Conservation (phyloP, 2,888 invertebrate genomes). For the Hesperia comma region DNA sequence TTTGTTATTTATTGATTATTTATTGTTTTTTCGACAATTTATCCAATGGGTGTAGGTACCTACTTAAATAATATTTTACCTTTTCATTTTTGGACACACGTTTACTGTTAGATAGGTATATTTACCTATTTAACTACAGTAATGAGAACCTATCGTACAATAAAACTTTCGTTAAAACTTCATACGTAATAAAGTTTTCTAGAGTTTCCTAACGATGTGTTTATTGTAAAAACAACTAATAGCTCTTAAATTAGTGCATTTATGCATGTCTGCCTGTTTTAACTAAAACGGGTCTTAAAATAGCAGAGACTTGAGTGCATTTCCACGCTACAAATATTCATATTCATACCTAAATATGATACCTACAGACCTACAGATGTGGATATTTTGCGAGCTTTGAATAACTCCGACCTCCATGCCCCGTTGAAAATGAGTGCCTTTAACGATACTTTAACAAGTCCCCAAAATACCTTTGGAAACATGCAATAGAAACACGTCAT, state of each 20-base stretch:
- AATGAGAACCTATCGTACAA: too few species aligned
- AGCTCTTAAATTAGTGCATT: neutral
- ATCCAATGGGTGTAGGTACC: too few species aligned
- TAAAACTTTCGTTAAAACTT: too few species aligned
- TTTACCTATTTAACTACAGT: too few species aligned
- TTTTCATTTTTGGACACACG: too few species aligned
- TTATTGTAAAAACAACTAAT: neutral
- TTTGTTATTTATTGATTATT: too few species aligned
- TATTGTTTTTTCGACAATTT: too few species aligned
- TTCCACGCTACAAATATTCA: neutral
- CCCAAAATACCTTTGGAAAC: constrained; percentile 20
- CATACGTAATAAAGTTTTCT: too few species aligned
- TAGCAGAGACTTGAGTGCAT: neutral
- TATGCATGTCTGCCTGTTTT: neutral
- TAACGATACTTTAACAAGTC: constrained; percentile 26
- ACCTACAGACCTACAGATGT: too few species aligned
- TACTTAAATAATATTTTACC: too few species aligned
- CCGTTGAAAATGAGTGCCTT: constrained; percentile 6
- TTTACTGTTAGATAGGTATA: too few species aligned
- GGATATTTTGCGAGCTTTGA: neutral
- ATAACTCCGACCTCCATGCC: constrained; percentile 7
- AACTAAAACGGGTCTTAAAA: neutral
- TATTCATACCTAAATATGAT: neutral
- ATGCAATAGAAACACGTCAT: constrained; percentile 19
- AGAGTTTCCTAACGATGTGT: neutral